Base-by-base conservation (phyloP, 2,113 vertebrate genomes). In the Seriola rivoliana region DNA sequence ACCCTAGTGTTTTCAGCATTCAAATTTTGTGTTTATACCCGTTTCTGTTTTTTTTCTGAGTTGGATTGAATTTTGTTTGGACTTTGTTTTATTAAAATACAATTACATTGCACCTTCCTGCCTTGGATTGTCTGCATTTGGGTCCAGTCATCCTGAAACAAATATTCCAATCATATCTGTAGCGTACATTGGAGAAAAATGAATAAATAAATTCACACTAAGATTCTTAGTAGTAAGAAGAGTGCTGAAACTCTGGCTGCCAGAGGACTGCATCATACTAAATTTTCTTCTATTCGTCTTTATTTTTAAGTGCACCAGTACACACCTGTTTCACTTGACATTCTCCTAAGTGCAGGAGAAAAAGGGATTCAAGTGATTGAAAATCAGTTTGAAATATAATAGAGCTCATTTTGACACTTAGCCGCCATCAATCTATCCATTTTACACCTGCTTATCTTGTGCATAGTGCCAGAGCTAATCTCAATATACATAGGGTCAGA, bases 241-340 rank as follows among this genome's bases (percentile, higher is more conserved):
- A 19, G 4, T n/a, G 29, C 55, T 29, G n/a, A 21, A 58, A 14
- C 55, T n/a, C 8, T 29, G 55, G 23, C 8, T 58, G 4, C 11
- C 55, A 29, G 55, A 65, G 48, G 32, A 62, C 58, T 60, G 42
- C 66, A 60, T 59, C 36, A 34, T 36, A 42, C 29, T 64, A 55
- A 71, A 69, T 50, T 75, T 70, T 60, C 68, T 55, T 62, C 16
- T 25, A 14, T 42, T 42, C 38, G 5, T 38, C 32, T 34, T 64
- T 25, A 63, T 50, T 65, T 57, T 40, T 14, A 48, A 62, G 2
- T 58, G n/a, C 63, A 77, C 40, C 55, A 42, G 57, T 57, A 58
- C 57, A 58, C 67, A 71, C 29, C 64, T 64, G 76, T 73, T 71
- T 64, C 68, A 65, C 54, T 71, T 62, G 66, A 75, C 44, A 75